Conservation (phyloP, 2,797 vertebrate genomes). For the Acropternis orthonyx region DNA sequence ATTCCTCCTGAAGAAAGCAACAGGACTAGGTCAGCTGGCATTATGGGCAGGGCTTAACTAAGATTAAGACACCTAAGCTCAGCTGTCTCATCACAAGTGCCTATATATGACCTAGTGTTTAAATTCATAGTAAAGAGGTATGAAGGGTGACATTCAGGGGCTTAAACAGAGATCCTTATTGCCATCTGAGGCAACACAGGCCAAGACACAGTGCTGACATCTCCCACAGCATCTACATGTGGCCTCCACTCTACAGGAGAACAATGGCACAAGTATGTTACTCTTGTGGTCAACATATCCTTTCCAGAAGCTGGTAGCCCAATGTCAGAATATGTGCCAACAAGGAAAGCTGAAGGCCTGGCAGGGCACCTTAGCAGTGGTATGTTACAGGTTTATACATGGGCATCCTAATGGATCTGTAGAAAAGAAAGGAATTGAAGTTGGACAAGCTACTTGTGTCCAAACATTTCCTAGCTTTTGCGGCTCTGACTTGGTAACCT, state of each 20-base stretch:
- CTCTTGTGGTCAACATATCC: neutral
- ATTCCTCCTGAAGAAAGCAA: neutral
- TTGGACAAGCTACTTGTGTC: neutral
- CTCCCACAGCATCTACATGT: neutral
- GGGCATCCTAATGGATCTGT: neutral
- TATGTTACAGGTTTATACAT: neutral
- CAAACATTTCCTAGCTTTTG: neutral
- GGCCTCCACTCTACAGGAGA: neutral
- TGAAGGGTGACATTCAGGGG: neutral
- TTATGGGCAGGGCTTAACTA: neutral
- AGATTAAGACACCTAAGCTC: neutral
- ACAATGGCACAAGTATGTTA: neutral
- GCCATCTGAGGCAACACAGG: neutral
- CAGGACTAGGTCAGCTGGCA: neutral
- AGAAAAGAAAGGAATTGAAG: neutral
- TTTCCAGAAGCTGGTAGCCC: neutral
- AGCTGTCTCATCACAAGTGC: neutral
- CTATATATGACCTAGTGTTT: neutral
- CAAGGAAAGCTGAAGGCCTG: neutral
- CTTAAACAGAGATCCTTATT: neutral
- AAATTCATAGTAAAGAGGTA: neutral
- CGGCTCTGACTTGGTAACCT: neutral
- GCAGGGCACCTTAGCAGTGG: neutral
- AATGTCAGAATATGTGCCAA: neutral
- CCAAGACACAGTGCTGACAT: neutral